phyloP scores from a whole-genome alignment of 1,140 invertebrate genomes.

The Leucophenga varia region DNA sequence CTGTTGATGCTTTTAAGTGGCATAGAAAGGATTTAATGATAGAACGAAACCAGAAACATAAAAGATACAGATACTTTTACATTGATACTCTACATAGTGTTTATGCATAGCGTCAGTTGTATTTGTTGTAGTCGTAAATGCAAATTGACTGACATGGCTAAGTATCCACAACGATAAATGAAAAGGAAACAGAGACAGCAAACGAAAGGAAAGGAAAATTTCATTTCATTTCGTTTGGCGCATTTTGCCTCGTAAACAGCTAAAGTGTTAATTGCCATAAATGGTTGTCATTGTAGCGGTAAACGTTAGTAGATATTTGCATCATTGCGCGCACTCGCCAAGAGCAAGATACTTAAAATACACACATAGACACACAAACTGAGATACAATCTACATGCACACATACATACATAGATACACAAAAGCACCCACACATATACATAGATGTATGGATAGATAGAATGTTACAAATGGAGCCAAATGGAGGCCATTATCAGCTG shows the following conservation, averaged over 20 bases:
- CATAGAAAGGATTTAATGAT: no score
- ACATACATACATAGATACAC: not conserved
- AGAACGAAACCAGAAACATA: no score
- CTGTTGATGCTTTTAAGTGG: no score
- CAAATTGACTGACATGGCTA: slow-evolving; percentile 40
- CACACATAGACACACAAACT: slow-evolving; percentile 17
- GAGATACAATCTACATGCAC: no score
- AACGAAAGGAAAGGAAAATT: not conserved
- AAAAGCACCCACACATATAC: not conserved
- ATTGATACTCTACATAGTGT: no score
- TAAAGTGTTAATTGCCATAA: slow-evolving; percentile 58
- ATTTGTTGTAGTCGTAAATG: no score
- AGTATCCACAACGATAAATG: slow-evolving; percentile 26
- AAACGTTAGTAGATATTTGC: slow-evolving; percentile 54
- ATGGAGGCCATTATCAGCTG: slow-evolving; percentile 12
- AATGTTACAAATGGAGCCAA: slow-evolving; percentile 5
- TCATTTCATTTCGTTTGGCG: not conserved
- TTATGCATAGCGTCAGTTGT: no score
- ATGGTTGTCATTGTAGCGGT: slow-evolving; percentile 57
- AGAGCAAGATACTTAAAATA: no score
- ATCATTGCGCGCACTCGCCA: slow-evolving; percentile 37
- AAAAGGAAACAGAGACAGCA: slow-evolving; percentile 2
- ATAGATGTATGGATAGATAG: not conserved
- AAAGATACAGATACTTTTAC: no score
- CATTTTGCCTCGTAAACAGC: slow-evolving; percentile 39